Conservation (phyloP, 1,140 invertebrate species). For the Drosophila sturtevanti region DNA sequence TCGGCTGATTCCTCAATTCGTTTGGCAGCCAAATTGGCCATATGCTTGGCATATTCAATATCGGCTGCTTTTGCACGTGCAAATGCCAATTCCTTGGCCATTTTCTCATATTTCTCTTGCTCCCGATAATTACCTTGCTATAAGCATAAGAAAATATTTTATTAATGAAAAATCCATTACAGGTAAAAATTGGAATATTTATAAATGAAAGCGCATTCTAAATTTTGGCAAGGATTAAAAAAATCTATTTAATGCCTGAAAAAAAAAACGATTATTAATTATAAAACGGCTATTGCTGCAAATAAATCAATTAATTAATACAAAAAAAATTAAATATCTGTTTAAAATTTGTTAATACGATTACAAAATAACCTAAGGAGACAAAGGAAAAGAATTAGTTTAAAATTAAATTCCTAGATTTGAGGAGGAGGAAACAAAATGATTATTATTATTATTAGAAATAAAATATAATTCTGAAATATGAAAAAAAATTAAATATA, state of each 20-base stretch:
- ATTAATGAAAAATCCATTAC: too few species aligned
- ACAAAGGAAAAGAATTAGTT: not conserved
- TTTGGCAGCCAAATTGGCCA: conserved; percentile 1
- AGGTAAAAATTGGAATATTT: not conserved
- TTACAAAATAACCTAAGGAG: not conserved
- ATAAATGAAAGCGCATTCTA: not conserved
- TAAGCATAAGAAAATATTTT: not conserved
- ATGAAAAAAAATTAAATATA: not conserved
- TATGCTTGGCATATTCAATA: conserved; percentile 2
- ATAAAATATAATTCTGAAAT: not conserved
- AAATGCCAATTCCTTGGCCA: conserved; percentile 4
- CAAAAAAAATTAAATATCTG: not conserved
- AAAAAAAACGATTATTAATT: too few species aligned
- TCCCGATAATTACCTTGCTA: conserved; percentile 31
- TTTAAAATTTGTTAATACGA: not conserved
- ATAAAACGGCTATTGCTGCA: too few species aligned
- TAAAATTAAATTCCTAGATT: too few species aligned
- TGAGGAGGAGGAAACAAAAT: too few species aligned
- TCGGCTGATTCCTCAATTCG: conserved; percentile 1
- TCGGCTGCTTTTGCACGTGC: not conserved
- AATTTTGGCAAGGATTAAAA: conserved; percentile 16
- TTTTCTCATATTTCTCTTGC: conserved; percentile 22
- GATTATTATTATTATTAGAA: too few species aligned
- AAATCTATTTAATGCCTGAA: too few species aligned
- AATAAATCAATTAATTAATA: not conserved